phyloP scores from a whole-genome alignment of 1,140 invertebrate genomes.

The Cydia amplana region DNA sequence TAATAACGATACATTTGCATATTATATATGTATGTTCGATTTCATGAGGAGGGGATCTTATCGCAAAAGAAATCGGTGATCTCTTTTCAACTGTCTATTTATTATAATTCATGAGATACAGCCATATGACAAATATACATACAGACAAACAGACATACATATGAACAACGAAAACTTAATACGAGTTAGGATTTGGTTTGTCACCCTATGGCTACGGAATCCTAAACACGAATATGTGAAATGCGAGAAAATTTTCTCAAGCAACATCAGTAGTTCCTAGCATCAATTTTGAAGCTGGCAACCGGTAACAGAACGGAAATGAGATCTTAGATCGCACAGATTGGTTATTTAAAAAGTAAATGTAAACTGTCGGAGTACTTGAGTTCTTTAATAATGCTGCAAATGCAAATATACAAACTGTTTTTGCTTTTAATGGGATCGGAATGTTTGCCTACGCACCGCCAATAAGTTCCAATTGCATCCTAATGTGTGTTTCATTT shows the following conservation, averaged over 20 bases:
- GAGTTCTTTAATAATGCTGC: not conserved
- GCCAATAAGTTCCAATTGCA: too few species aligned
- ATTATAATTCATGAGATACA: too few species aligned
- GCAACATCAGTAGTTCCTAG: not conserved
- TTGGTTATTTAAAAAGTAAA: slow-evolving; percentile 19
- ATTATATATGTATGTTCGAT: too few species aligned
- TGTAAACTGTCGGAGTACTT: not conserved
- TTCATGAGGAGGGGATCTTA: too few species aligned
- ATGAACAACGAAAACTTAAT: not conserved
- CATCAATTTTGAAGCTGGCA: slow-evolving; percentile 19
- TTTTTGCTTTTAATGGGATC: not conserved
- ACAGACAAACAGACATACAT: too few species aligned
- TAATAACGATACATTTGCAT: too few species aligned
- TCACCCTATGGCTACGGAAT: not conserved
- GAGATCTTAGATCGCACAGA: slow-evolving; percentile 22
- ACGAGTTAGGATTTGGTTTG: not conserved
- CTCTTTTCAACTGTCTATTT: too few species aligned
- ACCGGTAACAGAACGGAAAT: slow-evolving; percentile 29
- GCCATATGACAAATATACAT: too few species aligned
- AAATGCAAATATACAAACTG: not conserved
- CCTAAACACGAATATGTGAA: not conserved
- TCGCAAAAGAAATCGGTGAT: too few species aligned
- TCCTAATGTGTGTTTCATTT: too few species aligned
- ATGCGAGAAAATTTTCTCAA: not conserved
- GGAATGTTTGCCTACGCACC: not conserved